phyloP scores from a whole-genome alignment of 1,140 invertebrate genomes.

The Cyclargus thomasi region DNA sequence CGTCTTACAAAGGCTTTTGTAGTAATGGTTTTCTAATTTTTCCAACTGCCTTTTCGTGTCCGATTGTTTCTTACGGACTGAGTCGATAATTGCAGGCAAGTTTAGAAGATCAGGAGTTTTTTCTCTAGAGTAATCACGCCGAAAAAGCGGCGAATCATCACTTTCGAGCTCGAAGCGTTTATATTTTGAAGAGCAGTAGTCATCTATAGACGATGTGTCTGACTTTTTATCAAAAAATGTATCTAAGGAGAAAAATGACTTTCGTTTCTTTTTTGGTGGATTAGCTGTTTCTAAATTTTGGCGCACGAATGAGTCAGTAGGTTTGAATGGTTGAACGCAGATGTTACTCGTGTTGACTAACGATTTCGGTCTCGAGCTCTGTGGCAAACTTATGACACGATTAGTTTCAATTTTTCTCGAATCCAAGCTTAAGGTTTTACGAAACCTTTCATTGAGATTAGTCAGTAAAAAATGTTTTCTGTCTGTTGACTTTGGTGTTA shows the following conservation, averaged over 20 bases:
- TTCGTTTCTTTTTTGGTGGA: conserved; percentile 67
- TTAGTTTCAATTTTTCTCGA: conserved; percentile 62
- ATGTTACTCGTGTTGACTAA: conserved; percentile 64
- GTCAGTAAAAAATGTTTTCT: conserved; percentile 58
- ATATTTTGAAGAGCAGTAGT: conserved; percentile 73
- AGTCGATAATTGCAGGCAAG: conserved; percentile 64
- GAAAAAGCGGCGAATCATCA: conserved; percentile 69
- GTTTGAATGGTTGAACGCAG: conserved; percentile 54
- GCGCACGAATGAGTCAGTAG: conserved; percentile 43
- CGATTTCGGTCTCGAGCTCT: conserved; percentile 62
- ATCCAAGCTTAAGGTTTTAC: conserved; percentile 70
- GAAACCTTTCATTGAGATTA: conserved; percentile 69
- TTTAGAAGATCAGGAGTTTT: conserved; percentile 68
- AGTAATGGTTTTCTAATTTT: conserved; percentile 71
- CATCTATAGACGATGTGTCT: conserved; percentile 69
- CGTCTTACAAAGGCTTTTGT: conserved; percentile 58
- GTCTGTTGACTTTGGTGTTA: conserved; percentile 64
- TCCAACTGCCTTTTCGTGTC: conserved; percentile 65
- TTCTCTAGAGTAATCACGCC: conserved; percentile 42
- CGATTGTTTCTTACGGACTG: conserved; percentile 59
- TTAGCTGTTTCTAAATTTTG: conserved; percentile 55
- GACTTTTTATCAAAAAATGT: conserved; percentile 72
- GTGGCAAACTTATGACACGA: conserved; percentile 49
- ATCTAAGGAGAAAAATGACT: conserved; percentile 72
- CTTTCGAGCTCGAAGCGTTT: conserved; percentile 71